These are phyloP conservation scores for Synanthedon myopaeformis DNA, from an alignment of 2,888 invertebrate species.

Conservation along the genomic window DNA sequence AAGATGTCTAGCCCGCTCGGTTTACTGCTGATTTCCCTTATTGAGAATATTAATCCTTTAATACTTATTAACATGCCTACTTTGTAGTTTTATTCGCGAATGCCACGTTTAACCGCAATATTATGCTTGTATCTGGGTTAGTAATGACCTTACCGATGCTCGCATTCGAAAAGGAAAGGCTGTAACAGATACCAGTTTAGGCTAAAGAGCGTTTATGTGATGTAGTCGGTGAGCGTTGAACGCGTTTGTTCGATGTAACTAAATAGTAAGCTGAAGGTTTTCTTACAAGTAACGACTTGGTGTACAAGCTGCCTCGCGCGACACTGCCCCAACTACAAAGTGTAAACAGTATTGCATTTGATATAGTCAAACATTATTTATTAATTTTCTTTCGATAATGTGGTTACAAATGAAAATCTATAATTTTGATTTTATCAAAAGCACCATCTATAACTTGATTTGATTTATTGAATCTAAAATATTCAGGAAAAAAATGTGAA, in stretches of 20 bases:
- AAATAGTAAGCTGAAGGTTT: conserved; percentile 46
- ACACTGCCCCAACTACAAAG: conserved; percentile 8
- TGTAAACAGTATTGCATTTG: conserved; percentile 2
- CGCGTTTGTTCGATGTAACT: conserved; percentile 30
- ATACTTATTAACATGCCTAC: too few relatives aligned
- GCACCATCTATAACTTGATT: too few relatives aligned
- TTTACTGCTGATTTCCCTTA: too few relatives aligned
- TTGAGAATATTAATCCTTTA: too few relatives aligned
- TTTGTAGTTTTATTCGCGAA: too few relatives aligned
- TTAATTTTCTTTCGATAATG: too few relatives aligned
- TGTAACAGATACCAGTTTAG: conserved; percentile 5
- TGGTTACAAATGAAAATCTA: too few relatives aligned
- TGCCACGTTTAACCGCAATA: conserved; percentile 2
- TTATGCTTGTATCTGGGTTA: not conserved
- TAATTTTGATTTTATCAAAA: too few relatives aligned
- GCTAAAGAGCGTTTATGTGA: conserved; percentile 5
- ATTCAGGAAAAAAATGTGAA: too few relatives aligned
- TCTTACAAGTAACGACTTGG: conserved; percentile 26
- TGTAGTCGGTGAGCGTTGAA: conserved; percentile 15
- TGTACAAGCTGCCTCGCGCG: conserved; percentile 6
- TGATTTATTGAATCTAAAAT: too few relatives aligned
- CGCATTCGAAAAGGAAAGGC: conserved; percentile 4
- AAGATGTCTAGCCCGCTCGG: conserved; percentile 1
- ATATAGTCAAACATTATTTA: not conserved
- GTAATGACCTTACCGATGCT: not conserved